A percentile compares a stretch with the other conserved stretches of the same genome.
Evolutionary conservation across 2,113 vertebrate genomes (phyloP).

Genomic region (Cercocebus atys): DNA sequence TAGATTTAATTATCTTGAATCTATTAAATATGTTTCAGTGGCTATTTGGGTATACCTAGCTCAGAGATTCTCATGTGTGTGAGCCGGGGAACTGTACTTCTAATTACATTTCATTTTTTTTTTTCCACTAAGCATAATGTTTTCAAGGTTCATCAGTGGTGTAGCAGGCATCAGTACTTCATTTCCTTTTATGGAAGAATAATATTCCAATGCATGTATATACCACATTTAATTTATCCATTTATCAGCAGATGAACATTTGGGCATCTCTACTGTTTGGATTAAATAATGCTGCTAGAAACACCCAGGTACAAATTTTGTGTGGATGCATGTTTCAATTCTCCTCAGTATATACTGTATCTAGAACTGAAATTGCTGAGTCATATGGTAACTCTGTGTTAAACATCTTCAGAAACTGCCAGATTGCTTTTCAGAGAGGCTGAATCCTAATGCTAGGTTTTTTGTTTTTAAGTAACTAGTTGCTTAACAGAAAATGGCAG

Average conservation of each 20-base stretch:
- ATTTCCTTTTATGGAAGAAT: background rate
- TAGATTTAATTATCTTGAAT: slow-evolving; percentile 47
- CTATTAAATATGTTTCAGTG: background rate
- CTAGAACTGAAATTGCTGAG: background rate
- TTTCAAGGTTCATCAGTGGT: background rate
- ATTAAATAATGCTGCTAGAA: background rate
- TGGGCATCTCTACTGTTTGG: background rate
- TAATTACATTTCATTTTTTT: background rate
- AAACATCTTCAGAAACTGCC: background rate
- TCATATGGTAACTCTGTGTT: background rate
- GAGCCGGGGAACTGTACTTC: background rate
- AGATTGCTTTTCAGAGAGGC: background rate
- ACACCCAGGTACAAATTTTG: background rate
- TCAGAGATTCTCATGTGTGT: background rate
- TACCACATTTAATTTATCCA: background rate
- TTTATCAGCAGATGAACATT: background rate
- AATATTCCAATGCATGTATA: background rate
- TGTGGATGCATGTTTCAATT: background rate
- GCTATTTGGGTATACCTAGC: background rate
- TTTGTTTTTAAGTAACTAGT: background rate
- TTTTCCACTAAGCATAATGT: background rate
- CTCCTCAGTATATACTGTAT: background rate
- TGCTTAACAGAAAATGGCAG: background rate
- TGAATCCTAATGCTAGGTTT: background rate
- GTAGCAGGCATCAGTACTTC: background rate